Evolutionary conservation across 2,797 vertebrate genomes (phyloP), one percentile per base, ranked within the genome.

Genomic region (Tauraco hartlaubi): DNA sequence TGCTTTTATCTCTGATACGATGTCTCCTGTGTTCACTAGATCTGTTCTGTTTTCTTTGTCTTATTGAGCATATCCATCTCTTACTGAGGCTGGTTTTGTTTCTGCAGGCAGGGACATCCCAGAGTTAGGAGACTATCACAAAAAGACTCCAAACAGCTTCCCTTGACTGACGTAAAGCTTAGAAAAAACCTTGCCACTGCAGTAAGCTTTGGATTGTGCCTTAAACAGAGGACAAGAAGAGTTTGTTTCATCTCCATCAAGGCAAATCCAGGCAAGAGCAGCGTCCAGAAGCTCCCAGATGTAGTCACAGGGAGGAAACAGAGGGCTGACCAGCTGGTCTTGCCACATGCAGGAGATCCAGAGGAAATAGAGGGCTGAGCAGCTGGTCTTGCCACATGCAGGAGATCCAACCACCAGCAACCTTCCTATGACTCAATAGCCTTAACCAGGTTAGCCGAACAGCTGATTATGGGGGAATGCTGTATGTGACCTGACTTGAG

Each of bases 401-500:
- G 39, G 16, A 84, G 17, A 71, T 26, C 4, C 4, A 73, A 17
- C n/a, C 26, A 80, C 7, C 56, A 51, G 0, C 33, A 92, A 22
- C 39, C 14, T 68, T 54, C 35, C 49, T 28, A 7, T 63, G 54
- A 72, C 39, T 23, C 33, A 19, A 4, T 15, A 85, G 18, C 54
- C 37, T n/a, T 73, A 61, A 31, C 18, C 25, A 49, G 20, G 33
- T 48, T 54, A 37, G 37, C 51, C 3, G 1, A 61, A 15, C 0
- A 3, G 15, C 35, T 61, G 49, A 31, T 48, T 44, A 26, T 2
- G 9, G 8, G 43, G 35, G 31, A 78, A 59, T 28, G n/a, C 13
- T 43, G 3, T 11, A 12, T 9, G 28, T 28, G 51, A 78, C 44
- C 73, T 55, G 68, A 29, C 16, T 63, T 0, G 0, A 83, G 29